Base-by-base conservation (phyloP, 92 coral and sea anemone species). In the Parazoanthus darwini region DNA sequence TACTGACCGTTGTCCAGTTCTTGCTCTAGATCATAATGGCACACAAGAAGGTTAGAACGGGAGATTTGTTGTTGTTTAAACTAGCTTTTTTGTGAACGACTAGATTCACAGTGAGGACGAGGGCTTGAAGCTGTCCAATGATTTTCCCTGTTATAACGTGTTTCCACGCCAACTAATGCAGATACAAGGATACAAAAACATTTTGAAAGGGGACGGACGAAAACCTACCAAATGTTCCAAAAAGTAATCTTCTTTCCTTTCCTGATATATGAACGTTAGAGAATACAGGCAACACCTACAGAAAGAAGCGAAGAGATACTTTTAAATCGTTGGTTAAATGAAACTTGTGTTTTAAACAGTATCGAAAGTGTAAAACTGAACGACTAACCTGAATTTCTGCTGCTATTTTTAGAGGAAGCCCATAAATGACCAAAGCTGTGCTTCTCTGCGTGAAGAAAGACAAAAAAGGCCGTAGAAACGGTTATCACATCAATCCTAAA, bases 171-270 rank as follows among this genome's bases (percentile, higher is more conserved):
- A 58, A 58, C 22, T 58, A 58, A 13, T 0, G 15, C 66, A 58
- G 33, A 14, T 18, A 58, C 66, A 58, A 58, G 18, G 20, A 58
- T 22, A 1, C 66, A 58, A 58, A 58, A 58, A 4, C 15, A 58
- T 13, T 13, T 13, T 58, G 20, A 13, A 58, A 58, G 22, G 14
- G 10, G 66, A 58, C 66, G 66, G 20, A 10, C 20, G 66, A 58
- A 58, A 65, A 84, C 87, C 16, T 70, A 84, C 87, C 87, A 46
- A 84, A 84, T 11, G 15, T 33, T 84, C 87, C 79, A n/a, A 84
- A 71, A 5, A 2, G 63, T 10, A 46, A 13, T 14, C 68, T 84
- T 5, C 29, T 16, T 6, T 71, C 42, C 36, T 84, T 71, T 71
- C 78, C 87, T 14, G 16, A 26, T 42, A 84, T 84, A 5, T 33